phyloP scores from a whole-genome alignment of 2,113 vertebrate genomes.

The Tautogolabrus adspersus region DNA sequence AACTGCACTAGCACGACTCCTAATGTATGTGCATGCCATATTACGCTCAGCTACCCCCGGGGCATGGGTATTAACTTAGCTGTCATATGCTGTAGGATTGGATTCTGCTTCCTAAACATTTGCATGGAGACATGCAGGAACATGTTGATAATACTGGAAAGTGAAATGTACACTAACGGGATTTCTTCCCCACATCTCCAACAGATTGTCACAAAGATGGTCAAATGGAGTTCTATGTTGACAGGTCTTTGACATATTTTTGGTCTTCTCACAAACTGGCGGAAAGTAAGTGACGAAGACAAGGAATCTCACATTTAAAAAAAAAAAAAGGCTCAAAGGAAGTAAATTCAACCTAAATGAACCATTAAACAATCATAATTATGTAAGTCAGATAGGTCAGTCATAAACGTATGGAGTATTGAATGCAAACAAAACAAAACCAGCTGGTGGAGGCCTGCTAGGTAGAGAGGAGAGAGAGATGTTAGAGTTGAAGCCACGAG shows the following conservation, averaged over 20 bases:
- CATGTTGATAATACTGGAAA: slow-evolving; percentile 24
- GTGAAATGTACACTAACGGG: slow-evolving; percentile 14
- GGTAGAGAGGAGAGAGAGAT: no score
- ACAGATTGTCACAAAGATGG: neutral
- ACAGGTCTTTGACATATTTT: neutral
- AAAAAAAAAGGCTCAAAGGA: no score
- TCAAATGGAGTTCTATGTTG: neutral
- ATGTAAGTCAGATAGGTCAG: no score
- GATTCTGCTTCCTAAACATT: slow-evolving; percentile 13
- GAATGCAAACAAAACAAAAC: no score
- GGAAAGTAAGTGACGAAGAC: no score
- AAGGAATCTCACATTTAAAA: no score
- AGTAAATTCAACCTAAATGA: no score
- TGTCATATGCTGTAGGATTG: slow-evolving; percentile 37
- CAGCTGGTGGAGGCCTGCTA: no score
- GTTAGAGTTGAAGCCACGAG: no score
- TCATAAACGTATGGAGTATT: no score
- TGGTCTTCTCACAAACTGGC: no score
- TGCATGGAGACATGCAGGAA: neutral
- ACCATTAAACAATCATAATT: no score
- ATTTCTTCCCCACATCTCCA: slow-evolving; percentile 25
- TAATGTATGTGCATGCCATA: slow-evolving; percentile 51
- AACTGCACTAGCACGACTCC: slow-evolving; percentile 29
- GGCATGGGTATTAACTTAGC: slow-evolving; percentile 42
- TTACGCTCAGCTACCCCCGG: slow-evolving; percentile 28